These are phyloP conservation scores for Ginglymostoma cirratum DNA, from an alignment of 2,113 vertebrate genomes.

Conservation along the genomic window DNA sequence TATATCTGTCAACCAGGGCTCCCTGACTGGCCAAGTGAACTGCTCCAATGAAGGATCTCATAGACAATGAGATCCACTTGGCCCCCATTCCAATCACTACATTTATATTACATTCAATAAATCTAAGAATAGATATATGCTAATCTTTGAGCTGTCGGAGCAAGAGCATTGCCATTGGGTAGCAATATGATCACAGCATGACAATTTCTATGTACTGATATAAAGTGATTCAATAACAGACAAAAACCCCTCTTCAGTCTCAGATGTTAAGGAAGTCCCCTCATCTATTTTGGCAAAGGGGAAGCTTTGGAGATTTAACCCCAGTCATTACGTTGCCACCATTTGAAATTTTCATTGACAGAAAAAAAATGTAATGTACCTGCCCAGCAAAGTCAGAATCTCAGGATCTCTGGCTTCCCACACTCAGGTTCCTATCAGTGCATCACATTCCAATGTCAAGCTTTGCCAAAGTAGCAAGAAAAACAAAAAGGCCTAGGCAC, in stretches of 20 bases:
- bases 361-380: not conserved
- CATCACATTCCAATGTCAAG: not conserved
- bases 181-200: not conserved
- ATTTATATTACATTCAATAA: not conserved
- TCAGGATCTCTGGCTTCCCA: not conserved
- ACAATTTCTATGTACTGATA: not conserved
- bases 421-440: not conserved
- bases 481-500: not conserved
- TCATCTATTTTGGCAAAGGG: not conserved
- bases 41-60: no score
- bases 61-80: no score
- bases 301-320: no score
- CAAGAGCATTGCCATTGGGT: not conserved
- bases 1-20: no score
- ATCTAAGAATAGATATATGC: not conserved
- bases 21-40: no score
- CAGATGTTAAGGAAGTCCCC: not conserved
- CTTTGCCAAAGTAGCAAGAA: not conserved
- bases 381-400: not conserved
- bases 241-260: not conserved
- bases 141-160: not conserved
- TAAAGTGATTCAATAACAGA: not conserved
- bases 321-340: not conserved
- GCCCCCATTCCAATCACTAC: no score
- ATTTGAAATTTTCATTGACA: not conserved